Evolutionary conservation across 30 jellyfish, hydroid and myxozoan species (phyloP), one percentile per base, ranked within the genome.

Genomic region (Cassiopea xamachana): DNA sequence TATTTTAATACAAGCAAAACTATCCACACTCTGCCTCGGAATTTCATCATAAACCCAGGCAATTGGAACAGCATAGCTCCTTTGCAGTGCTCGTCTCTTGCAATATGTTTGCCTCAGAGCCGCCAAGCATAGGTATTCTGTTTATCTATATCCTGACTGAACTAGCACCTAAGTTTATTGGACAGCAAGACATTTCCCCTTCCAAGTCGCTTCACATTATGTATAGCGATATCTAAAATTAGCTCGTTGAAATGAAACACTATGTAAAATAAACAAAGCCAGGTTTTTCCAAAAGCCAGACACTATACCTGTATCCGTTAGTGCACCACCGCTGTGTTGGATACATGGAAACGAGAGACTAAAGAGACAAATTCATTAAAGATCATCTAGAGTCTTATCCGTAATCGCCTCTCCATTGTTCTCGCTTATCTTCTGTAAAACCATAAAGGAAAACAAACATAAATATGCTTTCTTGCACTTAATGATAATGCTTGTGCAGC

Each of bases 361-460:
- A 60, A 44, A 78, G 87, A 78, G 87, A 78, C 87, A 78, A 78
- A 43, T 78, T 50, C 75, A 78, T 78, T 78, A 78, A 78, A 78
- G 75, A 78, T 78, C 60, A 78, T 78, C 87, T 12, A 78, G 55
- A 51, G 51, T 47, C 51, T 78, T 78, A 49, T 48, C 75, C 87
- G 9, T 78, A 78, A 78, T 78, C 87, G 87, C 87, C 87, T 60
- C 48, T 45, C 71, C 55, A 48, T 78, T 78, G 71, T 59, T 14
- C 55, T 49, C 55, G 50, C 87, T 78, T 48, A 78, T 78, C 87
- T 48, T 50, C 87, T 78, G 49, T 78, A 78, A 76, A 51, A 78
- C 87, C 87, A 78, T 59, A 78, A 78, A 78, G 27, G 73, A 59
- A 78, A 78, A 78, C 87, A 78, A 78, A 51, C 87, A 19, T 78